Percentiles rank a stretch among this genome's conserved stretches.
These are phyloP conservation scores for Drosophila nikananu DNA, from an alignment of 1,140 invertebrate genomes.

Conservation along the genomic window DNA sequence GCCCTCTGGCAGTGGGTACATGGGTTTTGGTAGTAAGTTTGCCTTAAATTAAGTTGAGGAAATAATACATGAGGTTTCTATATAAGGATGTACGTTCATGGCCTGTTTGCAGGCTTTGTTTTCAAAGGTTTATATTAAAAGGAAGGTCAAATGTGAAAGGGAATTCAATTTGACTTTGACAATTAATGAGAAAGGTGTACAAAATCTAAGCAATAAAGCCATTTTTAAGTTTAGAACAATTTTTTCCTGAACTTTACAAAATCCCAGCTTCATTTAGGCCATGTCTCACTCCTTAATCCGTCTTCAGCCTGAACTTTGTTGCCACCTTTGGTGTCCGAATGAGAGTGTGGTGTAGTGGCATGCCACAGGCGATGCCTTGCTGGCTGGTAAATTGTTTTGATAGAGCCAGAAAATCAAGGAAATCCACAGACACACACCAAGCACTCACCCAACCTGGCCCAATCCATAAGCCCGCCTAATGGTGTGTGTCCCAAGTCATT, in stretches of 20 bases:
- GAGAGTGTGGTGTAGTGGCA: slow-evolving; percentile 34
- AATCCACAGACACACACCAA: slow-evolving; percentile 3
- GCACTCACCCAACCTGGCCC: slow-evolving; percentile 21
- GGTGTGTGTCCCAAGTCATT: slow-evolving; percentile 57
- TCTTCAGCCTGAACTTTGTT: slow-evolving; percentile 50
- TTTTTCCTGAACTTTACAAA: background rate
- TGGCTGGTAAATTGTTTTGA: slow-evolving; percentile 59
- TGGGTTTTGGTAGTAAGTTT: background rate
- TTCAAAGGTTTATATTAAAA: background rate
- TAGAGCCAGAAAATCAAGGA: slow-evolving; percentile 41
- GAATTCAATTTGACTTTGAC: too few relatives aligned
- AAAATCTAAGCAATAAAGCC: background rate
- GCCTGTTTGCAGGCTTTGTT: background rate
- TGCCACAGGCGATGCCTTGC: slow-evolving; percentile 46
- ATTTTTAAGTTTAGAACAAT: background rate
- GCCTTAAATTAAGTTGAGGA: background rate
- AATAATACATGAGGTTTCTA: background rate
- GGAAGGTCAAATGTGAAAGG: background rate
- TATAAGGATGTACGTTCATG: background rate
- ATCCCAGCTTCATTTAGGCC: background rate
- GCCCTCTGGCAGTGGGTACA: background rate
- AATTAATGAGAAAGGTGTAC: background rate
- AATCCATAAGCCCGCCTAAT: slow-evolving; percentile 39
- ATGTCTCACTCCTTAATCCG: background rate
- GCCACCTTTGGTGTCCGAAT: slow-evolving; percentile 33